Base-by-base conservation (phyloP, 2,797 vertebrate genomes). In the Hylomyscus alleni region DNA sequence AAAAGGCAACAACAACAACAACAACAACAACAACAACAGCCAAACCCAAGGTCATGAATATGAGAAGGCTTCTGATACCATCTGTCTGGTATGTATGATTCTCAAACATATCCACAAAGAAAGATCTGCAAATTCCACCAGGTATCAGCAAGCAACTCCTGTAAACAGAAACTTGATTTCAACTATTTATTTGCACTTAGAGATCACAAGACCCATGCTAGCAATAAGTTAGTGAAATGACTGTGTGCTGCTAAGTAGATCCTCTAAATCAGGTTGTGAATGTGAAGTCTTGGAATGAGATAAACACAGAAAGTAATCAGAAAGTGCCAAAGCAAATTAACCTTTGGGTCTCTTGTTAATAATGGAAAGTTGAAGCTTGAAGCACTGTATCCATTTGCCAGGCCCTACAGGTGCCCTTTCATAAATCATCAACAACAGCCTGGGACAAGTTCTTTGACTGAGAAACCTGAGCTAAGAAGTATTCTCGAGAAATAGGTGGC, bases 101-200 rank as follows among this genome's bases (percentile, higher is more conserved):
- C 85, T 73, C 37, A 88, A 95, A 95, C 54, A 50, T 80, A 95
- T 94, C 84, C 96, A 97, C 95, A 95, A 93, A 9, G 37, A 98
- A 95, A 98, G 94, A 78, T 97, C 97, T 96, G 88, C 86, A 97
- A 94, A 91, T 97, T 97, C 97, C 94, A 85, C 29, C 88, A 89
- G 81, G 89, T 94, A 92, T 96, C 97, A 97, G 89, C 97, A 96
- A 84, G 81, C 89, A 94, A 34, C 31, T 67, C 31, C 91, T 96
- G 94, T 97, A 93, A 97, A 96, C 87, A 97, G 95, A 93, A 98
- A 98, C 98, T 98, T 98, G 97, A 98, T 98, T 98, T 98, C 90
- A 97, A 90, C 88, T 96, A 91, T 97, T 98, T 98, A 92, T 90
- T 93, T 86, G 82, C 97, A 97, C 97, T 95, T 97, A 98, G 98